A percentile compares a stretch with the other conserved stretches of the same genome.
phyloP scores from a whole-genome alignment of 2,888 invertebrate genomes.

The Trissonchulus sp. region DNA sequence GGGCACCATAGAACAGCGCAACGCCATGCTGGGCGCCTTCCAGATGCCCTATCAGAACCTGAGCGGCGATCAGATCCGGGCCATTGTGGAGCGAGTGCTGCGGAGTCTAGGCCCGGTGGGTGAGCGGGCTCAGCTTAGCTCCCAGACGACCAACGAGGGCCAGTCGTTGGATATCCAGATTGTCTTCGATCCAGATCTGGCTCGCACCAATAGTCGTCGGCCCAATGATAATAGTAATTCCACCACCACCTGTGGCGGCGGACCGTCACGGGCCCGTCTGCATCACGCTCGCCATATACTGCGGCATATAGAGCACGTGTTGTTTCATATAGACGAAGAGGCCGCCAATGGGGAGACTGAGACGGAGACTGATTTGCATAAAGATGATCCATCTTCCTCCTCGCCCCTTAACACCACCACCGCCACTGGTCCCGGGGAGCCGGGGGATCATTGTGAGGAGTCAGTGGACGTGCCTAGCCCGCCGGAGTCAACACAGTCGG shows the following conservation, averaged over 20 bases:
- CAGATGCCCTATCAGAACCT: slow-evolving; percentile 4
- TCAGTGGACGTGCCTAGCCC: neutral
- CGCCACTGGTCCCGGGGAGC: neutral
- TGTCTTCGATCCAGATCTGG: neutral
- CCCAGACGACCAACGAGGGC: slow-evolving; percentile 48
- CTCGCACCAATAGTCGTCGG: too few relatives aligned
- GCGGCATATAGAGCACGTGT: slow-evolving; percentile 24
- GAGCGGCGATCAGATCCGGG: slow-evolving; percentile 41
- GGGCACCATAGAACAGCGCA: neutral
- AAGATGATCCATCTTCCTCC: neutral
- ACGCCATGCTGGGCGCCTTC: neutral
- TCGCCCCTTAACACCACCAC: neutral
- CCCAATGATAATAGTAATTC: too few relatives aligned
- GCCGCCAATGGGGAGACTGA: neutral
- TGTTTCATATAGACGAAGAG: slow-evolving; percentile 28
- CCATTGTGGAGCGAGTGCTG: slow-evolving; percentile 54
- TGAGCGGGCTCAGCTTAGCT: slow-evolving; percentile 52
- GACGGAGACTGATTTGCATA: neutral
- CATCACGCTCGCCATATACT: slow-evolving; percentile 10
- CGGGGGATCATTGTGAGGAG: neutral
- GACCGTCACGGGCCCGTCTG: slow-evolving; percentile 23
- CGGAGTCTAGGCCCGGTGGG: slow-evolving; percentile 53
- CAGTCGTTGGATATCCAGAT: neutral
- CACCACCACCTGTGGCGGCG: neutral
- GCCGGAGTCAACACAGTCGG: neutral